These are phyloP conservation scores for Elysia chlorotica DNA, from an alignment of 1,140 invertebrate genomes.

Conservation along the genomic window DNA sequence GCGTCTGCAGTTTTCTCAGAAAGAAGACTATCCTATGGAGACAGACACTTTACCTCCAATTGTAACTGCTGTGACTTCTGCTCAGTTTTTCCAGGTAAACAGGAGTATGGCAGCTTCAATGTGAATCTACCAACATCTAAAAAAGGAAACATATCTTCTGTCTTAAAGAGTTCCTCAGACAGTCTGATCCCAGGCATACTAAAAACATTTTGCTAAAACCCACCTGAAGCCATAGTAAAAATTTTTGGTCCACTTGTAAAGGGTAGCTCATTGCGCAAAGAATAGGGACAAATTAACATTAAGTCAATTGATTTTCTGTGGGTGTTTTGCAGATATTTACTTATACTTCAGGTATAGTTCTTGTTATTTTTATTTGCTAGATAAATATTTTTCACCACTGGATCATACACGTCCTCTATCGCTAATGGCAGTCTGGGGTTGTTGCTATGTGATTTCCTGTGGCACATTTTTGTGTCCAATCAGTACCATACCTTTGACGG, in stretches of 20 bases:
- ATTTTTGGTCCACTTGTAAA: not conserved
- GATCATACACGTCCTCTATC: too few species aligned
- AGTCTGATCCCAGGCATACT: not conserved
- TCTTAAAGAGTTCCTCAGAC: not conserved
- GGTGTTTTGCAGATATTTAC: too few species aligned
- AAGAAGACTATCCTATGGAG: constrained; percentile 30
- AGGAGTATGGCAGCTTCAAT: not conserved
- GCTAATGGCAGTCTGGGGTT: too few species aligned
- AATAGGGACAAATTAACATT: not conserved
- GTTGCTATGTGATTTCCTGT: too few species aligned
- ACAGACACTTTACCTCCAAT: constrained; percentile 35
- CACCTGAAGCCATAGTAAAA: not conserved
- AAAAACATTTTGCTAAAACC: not conserved
- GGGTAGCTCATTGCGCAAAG: not conserved
- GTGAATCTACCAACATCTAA: too few species aligned
- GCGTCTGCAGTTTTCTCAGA: constrained; percentile 36
- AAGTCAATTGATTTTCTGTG: too few species aligned
- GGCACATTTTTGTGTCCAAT: too few species aligned
- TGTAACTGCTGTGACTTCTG: constrained; percentile 41
- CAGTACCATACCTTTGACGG: too few species aligned
- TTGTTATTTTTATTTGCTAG: too few species aligned
- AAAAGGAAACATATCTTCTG: constrained; percentile 20
- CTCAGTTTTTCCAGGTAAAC: constrained; percentile 38
- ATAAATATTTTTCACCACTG: too few species aligned
- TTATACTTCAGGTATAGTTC: too few species aligned